Percentiles rank a stretch among this genome's conserved stretches.
Conservation (phyloP, 2,113 vertebrate genomes). For the Callospermophilus lateralis region DNA sequence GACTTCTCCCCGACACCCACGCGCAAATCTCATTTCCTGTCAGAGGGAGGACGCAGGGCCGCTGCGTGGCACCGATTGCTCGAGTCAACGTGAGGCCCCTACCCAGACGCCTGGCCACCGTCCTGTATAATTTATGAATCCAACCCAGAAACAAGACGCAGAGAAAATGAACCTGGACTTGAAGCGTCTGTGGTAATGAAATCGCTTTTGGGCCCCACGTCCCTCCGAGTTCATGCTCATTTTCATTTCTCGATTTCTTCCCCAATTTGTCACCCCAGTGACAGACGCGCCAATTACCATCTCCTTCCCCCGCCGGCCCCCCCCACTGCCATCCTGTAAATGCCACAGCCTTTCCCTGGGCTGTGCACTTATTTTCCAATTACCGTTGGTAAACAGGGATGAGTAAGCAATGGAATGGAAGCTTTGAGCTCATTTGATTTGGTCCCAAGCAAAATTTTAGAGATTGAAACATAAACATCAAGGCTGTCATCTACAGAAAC, state of each 20-base stretch:
- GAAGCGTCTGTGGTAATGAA: conserved; percentile 63
- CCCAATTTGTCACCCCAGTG: conserved; percentile 70
- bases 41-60: conserved; percentile 66
- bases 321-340: conserved; percentile 64
- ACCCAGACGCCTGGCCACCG: conserved; percentile 62
- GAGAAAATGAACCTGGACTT: conserved; percentile 61
- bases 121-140: conserved; percentile 73
- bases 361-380: conserved; percentile 75
- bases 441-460: conserved; percentile 25
- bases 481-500: conserved; percentile 39
- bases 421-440: conserved; percentile 66
- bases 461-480: conserved; percentile 69
- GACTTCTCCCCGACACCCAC: background rate
- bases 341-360: conserved; percentile 49
- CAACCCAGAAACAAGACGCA: conserved; percentile 62
- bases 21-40: conserved; percentile 67
- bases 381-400: conserved; percentile 65
- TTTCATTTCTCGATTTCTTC: conserved; percentile 69
- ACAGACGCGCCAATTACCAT: conserved; percentile 43
- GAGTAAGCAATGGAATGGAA: background rate
- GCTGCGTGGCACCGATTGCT: conserved; percentile 11
- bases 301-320: background rate
- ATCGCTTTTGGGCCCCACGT: background rate
- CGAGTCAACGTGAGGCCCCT: background rate
- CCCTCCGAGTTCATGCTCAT: conserved; percentile 47